Percentiles rank a stretch among this genome's conserved stretches.
Conservation (phyloP, 1,140 invertebrate species). For the Bombus pyrosoma region DNA sequence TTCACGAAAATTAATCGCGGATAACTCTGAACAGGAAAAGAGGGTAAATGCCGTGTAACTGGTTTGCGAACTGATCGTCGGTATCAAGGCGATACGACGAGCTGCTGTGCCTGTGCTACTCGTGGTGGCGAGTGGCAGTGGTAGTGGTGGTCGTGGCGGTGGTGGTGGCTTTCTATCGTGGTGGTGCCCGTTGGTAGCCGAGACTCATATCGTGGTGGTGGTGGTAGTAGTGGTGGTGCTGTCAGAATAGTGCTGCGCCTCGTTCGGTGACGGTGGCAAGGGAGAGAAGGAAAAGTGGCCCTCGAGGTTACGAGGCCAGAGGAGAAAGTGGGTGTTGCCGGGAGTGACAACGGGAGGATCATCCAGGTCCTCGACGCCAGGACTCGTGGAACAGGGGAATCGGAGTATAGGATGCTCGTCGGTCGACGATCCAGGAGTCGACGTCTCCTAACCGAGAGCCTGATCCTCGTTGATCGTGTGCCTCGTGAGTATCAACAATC, state of each 20-base stretch:
- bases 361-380: constrained; percentile 37
- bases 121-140: constrained; percentile 44
- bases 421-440: constrained; percentile 47
- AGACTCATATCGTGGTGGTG: constrained; percentile 24
- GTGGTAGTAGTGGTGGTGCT: constrained; percentile 42
- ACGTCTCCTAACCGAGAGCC: constrained; percentile 44
- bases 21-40: no score
- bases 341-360: constrained; percentile 49
- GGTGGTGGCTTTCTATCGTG: constrained; percentile 32
- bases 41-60: constrained; percentile 23
- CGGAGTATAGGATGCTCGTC: constrained; percentile 56
- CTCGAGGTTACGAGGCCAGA: constrained; percentile 71
- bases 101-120: constrained; percentile 51
- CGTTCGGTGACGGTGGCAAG: constrained; percentile 48
- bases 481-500: constrained; percentile 53
- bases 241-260: constrained; percentile 53
- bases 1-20: no score
- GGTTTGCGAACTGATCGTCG: constrained; percentile 28
- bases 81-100: constrained; percentile 21
- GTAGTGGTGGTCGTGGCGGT: constrained; percentile 26
- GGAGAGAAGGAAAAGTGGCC: constrained; percentile 61
- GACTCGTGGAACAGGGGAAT: constrained; percentile 15
- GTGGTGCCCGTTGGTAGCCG: constrained; percentile 37
- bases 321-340: constrained; percentile 73
- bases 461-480: constrained; percentile 43